A percentile compares a stretch with the other conserved stretches of the same genome.
These are phyloP conservation scores for Lottia scabra DNA, from an alignment of 2,888 invertebrate species.

Conservation along the genomic window DNA sequence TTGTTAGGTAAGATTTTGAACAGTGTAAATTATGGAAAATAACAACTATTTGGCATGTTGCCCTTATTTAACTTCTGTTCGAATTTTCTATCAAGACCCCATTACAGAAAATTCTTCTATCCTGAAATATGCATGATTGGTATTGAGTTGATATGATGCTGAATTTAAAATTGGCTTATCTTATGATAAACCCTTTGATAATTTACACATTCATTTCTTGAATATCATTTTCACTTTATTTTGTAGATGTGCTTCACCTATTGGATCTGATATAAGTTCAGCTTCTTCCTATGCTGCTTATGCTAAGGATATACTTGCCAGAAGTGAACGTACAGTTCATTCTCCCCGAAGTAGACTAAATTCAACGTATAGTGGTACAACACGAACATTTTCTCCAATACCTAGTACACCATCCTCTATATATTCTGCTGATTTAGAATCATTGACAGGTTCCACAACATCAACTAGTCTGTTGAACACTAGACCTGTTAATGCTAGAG, in stretches of 20 bases:
- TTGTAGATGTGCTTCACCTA: constrained; percentile 25
- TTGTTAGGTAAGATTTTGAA: not conserved
- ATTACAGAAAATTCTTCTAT: too few species aligned
- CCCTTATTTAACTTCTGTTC: too few species aligned
- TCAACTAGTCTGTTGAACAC: not conserved
- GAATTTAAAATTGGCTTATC: too few species aligned
- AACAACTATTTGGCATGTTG: too few species aligned
- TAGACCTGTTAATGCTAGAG: constrained; percentile 30
- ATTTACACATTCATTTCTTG: too few species aligned
- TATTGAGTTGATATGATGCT: too few species aligned
- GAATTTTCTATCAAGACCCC: too few species aligned
- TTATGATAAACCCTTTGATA: too few species aligned
- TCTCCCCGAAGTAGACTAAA: constrained; percentile 13
- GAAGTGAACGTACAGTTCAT: constrained; percentile 35
- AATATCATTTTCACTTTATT: not conserved
- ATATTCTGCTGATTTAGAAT: constrained; percentile 37
- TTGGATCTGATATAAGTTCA: constrained; percentile 29
- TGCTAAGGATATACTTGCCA: constrained; percentile 45
- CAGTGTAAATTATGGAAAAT: not conserved
- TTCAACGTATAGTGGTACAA: not conserved
- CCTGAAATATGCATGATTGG: too few species aligned
- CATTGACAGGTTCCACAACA: constrained; percentile 25
- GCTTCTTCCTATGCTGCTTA: constrained; percentile 46
- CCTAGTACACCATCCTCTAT: constrained; percentile 31
- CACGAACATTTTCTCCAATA: not conserved